Evolutionary conservation across 1,140 invertebrate species (phyloP).

Genomic region (Hypsibius dujardini): DNA sequence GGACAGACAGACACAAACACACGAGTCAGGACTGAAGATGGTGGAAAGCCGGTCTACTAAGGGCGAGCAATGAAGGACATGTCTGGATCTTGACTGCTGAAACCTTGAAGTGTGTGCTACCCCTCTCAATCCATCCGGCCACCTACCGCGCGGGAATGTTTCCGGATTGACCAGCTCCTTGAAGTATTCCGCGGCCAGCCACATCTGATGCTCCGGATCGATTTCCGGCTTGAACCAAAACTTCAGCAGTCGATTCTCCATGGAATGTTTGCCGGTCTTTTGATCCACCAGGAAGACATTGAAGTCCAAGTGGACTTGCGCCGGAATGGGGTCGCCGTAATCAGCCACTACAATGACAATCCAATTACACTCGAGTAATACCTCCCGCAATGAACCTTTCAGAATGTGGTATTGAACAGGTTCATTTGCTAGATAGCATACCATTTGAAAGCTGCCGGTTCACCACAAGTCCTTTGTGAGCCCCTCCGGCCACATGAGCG

Average conservation of each 20-base stretch:
- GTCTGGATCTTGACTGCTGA: no score
- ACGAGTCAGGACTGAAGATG: no score
- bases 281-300: conserved; percentile 66
- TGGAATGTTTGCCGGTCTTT: conserved; percentile 12
- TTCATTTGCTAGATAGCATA: no score
- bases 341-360: not conserved
- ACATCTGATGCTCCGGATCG: conserved; percentile 51
- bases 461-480: conserved; percentile 81
- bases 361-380: not conserved
- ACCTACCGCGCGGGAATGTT: conserved; percentile 87
- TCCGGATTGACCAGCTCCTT: conserved; percentile 77
- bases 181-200: conserved; percentile 83
- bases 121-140: no score
- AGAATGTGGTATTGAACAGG: no score
- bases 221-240: conserved; percentile 74
- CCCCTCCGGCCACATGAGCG: conserved; percentile 74
- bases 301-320: conserved; percentile 61
- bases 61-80: no score
- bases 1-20: no score
- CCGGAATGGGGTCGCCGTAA: conserved; percentile 23
- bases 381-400: no score
- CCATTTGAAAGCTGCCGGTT: conserved; percentile 36
- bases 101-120: no score
- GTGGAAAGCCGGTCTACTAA: no score
- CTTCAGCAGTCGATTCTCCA: conserved; percentile 61